Conservation (phyloP, 2,797 vertebrate species). For the Benthosema pterotum region DNA sequence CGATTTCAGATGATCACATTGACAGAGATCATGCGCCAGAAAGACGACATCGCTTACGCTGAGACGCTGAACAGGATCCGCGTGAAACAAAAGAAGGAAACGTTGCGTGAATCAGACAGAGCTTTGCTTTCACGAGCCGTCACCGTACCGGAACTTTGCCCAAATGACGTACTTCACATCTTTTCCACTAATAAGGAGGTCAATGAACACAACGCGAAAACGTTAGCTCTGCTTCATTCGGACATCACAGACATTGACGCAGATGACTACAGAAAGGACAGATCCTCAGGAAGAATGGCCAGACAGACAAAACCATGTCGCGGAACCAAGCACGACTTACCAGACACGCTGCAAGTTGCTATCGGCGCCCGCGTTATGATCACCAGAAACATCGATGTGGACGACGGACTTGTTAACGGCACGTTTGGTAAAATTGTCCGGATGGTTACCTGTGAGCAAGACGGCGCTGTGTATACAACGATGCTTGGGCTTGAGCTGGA, state of each 20-base stretch:
- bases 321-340: conserved; percentile 15
- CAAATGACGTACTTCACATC: conserved; percentile 5
- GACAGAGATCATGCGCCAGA: conserved; percentile 38
- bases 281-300: conserved; percentile 15
- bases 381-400: conserved; percentile 14
- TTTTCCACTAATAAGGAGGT: conserved; percentile 19
- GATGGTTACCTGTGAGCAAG: not conserved
- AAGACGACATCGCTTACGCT: conserved; percentile 31
- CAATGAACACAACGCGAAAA: too few species aligned
- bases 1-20: conserved; percentile 28
- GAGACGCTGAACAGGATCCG: conserved; percentile 24
- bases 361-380: conserved; percentile 15
- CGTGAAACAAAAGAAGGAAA: conserved; percentile 7
- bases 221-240: not conserved
- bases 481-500: too few species aligned
- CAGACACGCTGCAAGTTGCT: not conserved
- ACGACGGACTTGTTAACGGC: conserved; percentile 22
- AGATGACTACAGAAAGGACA: conserved; percentile 38
- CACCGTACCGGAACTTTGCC: not conserved
- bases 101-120: conserved; percentile 1
- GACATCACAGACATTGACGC: conserved; percentile 17
- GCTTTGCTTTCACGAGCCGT: conserved; percentile 15
- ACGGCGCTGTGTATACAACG: not conserved
- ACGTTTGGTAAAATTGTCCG: conserved; percentile 11
- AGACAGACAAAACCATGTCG: conserved; percentile 2